Base-by-base conservation (phyloP, 1,140 invertebrate genomes). In the Chrysoperla carnea region DNA sequence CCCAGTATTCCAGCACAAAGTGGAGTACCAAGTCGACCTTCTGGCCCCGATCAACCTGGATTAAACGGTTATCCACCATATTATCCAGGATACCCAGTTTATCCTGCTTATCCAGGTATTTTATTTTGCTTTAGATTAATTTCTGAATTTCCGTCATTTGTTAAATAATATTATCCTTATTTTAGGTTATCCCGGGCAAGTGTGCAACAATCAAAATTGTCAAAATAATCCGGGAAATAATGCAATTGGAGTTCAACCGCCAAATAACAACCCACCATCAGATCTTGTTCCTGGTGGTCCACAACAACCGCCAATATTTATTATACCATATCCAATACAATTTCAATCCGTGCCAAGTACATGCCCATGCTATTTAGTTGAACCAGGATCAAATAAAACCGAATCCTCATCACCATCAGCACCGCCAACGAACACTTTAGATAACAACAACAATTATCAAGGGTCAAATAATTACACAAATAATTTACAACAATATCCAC, bases 281-380 rank as follows among this genome's bases (percentile, higher is more conserved):
- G 38, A 39, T 29, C 28, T 39, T 3, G 38, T 39, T 9, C 38
- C 38, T 12, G 38, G 38, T n/a, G 38, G 38, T 23, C 38, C 38
- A 39, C 38, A 39, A 4, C 9, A 8, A 8, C 38, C 17, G 17
- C 49, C 48, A 33, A 46, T 52, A n/a, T 47, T 49, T 23, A 42
- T 50, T 14, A 55, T 57, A 33, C 52, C 56, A 42, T 54, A 56
- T 28, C 41, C 58, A 13, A 41, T 57, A 17, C 52, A 56, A 15
- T 14, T 60, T 40, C 54, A 53, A 36, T 52, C 57, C 39, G 52
- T 56, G 29, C 51, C 59, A 2, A 41, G 53, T 41, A 49, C 52
- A 15, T 61, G 57, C 50, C 59, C 58, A 8, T 60, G 59, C 37
- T 58, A 58, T 23, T 41, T 60, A 35, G 51, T 59, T 17, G 52